phyloP scores from a whole-genome alignment of 2,113 vertebrate genomes.

The Dendropsophus ebraccatus region DNA sequence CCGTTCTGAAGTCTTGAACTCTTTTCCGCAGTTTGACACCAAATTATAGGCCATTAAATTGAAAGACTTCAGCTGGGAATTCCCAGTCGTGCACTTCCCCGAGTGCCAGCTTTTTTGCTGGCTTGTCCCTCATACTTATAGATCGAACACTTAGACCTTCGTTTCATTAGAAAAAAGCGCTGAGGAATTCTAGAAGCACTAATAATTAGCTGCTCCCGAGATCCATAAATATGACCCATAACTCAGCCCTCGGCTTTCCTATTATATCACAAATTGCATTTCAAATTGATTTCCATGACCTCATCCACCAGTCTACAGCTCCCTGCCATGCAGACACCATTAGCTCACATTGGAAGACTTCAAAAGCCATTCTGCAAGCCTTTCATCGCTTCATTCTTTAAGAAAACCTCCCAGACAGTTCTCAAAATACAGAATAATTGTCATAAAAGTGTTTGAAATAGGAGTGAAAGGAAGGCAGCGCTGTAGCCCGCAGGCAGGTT shows the following conservation, averaged over 20 bases:
- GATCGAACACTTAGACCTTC: slow-evolving; percentile 49
- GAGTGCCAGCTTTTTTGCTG: slow-evolving; percentile 32
- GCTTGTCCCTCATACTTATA: slow-evolving; percentile 40
- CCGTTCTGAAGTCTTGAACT: not conserved
- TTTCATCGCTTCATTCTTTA: slow-evolving; percentile 56
- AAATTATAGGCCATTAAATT: slow-evolving; percentile 24
- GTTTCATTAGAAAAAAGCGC: slow-evolving; percentile 55
- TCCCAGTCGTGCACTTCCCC: not conserved
- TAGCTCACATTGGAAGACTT: slow-evolving; percentile 57
- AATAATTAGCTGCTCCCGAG: slow-evolving; percentile 57
- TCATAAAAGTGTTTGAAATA: slow-evolving; percentile 57
- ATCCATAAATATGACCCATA: slow-evolving; percentile 59
- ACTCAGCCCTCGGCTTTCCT: slow-evolving; percentile 55
- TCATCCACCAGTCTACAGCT: slow-evolving; percentile 54
- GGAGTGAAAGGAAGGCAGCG: slow-evolving; percentile 49
- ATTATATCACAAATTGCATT: slow-evolving; percentile 60
- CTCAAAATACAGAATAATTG: slow-evolving; percentile 57
- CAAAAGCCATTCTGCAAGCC: slow-evolving; percentile 51
- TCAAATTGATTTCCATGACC: slow-evolving; percentile 60
- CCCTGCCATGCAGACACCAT: slow-evolving; percentile 57
- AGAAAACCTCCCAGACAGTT: slow-evolving; percentile 44
- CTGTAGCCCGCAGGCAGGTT: slow-evolving; percentile 36
- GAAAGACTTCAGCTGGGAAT: not conserved
- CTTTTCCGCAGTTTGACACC: slow-evolving; percentile 22
- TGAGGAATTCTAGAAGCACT: slow-evolving; percentile 40